Evolutionary conservation across 2,888 invertebrate genomes (phyloP).

Genomic region (Chelonus formosanus): DNA sequence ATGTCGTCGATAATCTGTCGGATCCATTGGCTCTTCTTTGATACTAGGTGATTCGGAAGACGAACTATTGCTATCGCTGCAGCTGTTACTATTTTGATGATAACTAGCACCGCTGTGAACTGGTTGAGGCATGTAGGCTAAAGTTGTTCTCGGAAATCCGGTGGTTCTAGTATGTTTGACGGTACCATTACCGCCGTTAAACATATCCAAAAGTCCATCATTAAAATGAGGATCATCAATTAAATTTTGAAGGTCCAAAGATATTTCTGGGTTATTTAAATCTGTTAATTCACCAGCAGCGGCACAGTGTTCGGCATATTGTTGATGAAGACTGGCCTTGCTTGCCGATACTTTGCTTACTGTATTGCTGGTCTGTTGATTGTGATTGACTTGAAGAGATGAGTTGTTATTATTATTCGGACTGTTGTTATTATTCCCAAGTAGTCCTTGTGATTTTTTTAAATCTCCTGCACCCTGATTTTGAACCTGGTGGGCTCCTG

Average conservation of each 20-base stretch:
- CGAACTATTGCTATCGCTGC: constrained; percentile 70
- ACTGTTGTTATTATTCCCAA: constrained; percentile 63
- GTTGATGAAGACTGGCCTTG: constrained; percentile 76
- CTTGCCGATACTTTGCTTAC: constrained; percentile 64
- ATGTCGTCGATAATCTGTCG: constrained; percentile 76
- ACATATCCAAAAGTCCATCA: constrained; percentile 87
- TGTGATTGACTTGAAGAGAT: constrained; percentile 66
- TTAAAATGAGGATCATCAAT: constrained; percentile 91
- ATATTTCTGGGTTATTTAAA: constrained; percentile 91
- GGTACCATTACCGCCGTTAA: constrained; percentile 66
- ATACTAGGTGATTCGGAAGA: constrained; percentile 81
- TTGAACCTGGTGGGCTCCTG: constrained; percentile 67
- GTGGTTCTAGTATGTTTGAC: constrained; percentile 62
- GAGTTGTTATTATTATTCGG: constrained; percentile 64
- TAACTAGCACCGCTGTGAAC: constrained; percentile 80
- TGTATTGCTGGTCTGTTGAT: constrained; percentile 68
- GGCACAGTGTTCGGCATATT: constrained; percentile 75
- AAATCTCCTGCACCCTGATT: constrained; percentile 68
- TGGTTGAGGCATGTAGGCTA: constrained; percentile 93
- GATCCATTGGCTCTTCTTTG: constrained; percentile 88
- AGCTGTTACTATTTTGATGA: constrained; percentile 69
- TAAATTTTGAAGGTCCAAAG: constrained; percentile 88
- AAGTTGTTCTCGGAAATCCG: constrained; percentile 73
- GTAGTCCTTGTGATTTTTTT: constrained; percentile 69
- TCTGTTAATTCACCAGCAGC: constrained; percentile 80